These are phyloP conservation scores for Aproaerema taeniolella DNA, from an alignment of 2,888 invertebrate genomes.

Conservation along the genomic window DNA sequence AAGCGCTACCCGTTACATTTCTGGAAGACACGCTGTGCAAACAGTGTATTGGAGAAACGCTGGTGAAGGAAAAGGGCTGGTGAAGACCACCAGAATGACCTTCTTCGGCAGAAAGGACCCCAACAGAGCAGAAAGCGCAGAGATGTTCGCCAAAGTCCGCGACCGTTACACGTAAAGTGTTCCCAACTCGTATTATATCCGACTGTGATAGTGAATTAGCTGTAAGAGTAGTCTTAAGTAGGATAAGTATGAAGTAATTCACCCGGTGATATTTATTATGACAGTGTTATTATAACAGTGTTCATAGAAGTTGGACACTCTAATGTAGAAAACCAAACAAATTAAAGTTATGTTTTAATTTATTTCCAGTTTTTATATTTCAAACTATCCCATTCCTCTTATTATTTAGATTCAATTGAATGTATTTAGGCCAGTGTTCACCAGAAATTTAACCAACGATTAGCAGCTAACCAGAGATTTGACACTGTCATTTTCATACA, in stretches of 20 bases:
- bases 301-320: not conserved
- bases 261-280: constrained; percentile 7
- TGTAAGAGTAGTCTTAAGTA: constrained; percentile 2
- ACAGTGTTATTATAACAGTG: not conserved
- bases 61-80: constrained; percentile 62
- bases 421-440: too few species aligned
- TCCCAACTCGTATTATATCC: not conserved
- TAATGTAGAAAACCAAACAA: not conserved
- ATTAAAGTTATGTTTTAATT: too few species aligned
- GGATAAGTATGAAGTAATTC: not conserved
- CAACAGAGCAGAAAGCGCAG: constrained; percentile 60
- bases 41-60: constrained; percentile 86
- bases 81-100: constrained; percentile 76
- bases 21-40: constrained; percentile 84
- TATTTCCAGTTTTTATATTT: too few species aligned
- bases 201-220: constrained; percentile 22
- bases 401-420: too few species aligned
- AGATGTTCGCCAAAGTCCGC: constrained; percentile 64
- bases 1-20: constrained; percentile 83
- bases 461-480: too few species aligned
- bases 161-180: constrained; percentile 51
- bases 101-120: constrained; percentile 75
- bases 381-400: too few species aligned
- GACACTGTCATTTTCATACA: too few species aligned
- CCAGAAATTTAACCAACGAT: too few species aligned